phyloP scores from a whole-genome alignment of 2,888 invertebrate species.

The Mythimna ferrago region DNA sequence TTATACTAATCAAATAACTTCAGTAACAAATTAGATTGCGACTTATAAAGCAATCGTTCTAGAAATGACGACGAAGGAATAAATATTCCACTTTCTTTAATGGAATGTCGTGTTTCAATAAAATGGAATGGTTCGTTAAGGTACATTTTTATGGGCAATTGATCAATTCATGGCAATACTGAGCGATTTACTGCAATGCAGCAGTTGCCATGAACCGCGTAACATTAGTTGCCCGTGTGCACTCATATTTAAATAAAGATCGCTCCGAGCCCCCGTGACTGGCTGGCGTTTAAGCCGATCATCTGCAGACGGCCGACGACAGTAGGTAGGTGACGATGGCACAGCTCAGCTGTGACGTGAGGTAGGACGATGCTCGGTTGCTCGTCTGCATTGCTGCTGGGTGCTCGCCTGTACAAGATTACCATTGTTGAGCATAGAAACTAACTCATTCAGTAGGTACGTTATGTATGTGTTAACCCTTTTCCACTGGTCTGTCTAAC shows the following conservation, averaged over 20 bases:
- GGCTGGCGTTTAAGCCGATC: constrained; percentile 76
- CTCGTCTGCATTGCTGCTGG: constrained; percentile 96
- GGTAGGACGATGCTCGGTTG: constrained; percentile 88
- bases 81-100: neutral
- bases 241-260: constrained; percentile 23
- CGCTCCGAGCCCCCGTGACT: constrained; percentile 54
- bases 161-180: constrained; percentile 7
- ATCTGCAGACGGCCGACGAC: constrained; percentile 86
- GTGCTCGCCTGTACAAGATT: constrained; percentile 93
- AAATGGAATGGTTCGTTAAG: constrained; percentile 27
- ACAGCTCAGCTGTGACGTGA: constrained; percentile 88
- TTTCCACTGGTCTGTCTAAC: too few species aligned
- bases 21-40: constrained; percentile 25
- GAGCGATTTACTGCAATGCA: neutral
- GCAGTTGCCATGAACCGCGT: constrained; percentile 21
- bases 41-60: constrained; percentile 13
- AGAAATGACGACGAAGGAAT: constrained; percentile 11
- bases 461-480: too few species aligned
- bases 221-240: constrained; percentile 16
- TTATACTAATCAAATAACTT: constrained; percentile 54
- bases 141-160: neutral
- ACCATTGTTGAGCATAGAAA: neutral
- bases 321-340: constrained; percentile 85
- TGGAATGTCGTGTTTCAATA: constrained; percentile 36
- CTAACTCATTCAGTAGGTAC: too few species aligned